phyloP scores from a whole-genome alignment of 2,113 vertebrate species.

The Cricetomys ansorgei region DNA sequence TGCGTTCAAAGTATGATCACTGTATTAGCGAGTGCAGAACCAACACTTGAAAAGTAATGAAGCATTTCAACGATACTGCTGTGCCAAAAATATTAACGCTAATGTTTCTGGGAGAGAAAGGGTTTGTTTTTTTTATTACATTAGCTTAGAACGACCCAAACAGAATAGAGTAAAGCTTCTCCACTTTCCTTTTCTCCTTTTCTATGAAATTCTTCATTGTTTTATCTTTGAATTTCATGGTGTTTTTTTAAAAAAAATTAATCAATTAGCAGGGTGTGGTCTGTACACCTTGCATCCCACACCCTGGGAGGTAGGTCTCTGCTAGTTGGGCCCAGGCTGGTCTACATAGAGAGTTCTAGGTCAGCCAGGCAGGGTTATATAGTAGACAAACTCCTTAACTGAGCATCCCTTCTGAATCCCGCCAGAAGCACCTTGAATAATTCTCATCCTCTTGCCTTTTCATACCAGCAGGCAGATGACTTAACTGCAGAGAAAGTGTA shows the following conservation, averaged over 20 bases:
- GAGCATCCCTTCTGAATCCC: not conserved
- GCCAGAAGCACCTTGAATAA: not conserved
- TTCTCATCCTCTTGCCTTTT: not conserved
- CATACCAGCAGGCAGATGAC: not conserved
- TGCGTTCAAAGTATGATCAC: not conserved
- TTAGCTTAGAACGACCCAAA: not conserved
- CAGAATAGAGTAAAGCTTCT: not conserved
- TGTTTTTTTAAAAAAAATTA: not conserved
- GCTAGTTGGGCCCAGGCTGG: not conserved
- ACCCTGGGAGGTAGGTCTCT: not conserved
- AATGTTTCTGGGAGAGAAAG: not conserved
- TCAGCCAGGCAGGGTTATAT: not conserved
- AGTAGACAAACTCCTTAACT: not conserved
- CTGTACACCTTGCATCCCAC: not conserved
- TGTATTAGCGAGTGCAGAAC: too few relatives aligned
- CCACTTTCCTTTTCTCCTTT: not conserved
- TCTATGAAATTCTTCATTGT: not conserved
- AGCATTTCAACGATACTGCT: not conserved
- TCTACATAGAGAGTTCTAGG: not conserved
- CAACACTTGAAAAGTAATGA: not conserved
- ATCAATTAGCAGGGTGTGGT: not conserved
- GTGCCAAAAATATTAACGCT: not conserved
- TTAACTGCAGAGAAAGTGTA: not conserved
- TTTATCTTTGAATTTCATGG: not conserved
- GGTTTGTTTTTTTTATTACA: not conserved